These are phyloP conservation scores for Perccottus glenii DNA, from an alignment of 2,113 vertebrate species.

Conservation along the genomic window DNA sequence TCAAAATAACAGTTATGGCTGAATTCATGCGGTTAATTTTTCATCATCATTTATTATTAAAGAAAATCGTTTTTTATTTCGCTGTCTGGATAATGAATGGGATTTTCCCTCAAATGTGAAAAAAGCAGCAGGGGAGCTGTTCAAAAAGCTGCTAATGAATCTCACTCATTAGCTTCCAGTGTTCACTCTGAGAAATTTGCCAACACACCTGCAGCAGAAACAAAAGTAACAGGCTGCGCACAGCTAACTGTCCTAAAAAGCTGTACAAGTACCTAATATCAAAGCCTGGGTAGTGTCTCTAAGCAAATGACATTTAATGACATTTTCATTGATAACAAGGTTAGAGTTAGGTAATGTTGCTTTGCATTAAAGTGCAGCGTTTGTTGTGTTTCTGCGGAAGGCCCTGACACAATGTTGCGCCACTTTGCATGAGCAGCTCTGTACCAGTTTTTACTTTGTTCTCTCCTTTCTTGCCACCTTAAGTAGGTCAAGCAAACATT, in stretches of 20 bases:
- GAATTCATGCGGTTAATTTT: constrained; percentile 50
- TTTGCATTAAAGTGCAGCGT: constrained; percentile 9
- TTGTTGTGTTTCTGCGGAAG: constrained; percentile 11
- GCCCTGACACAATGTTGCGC: constrained; percentile 31
- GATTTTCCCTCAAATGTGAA: constrained; percentile 34
- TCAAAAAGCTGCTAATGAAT: constrained; percentile 48
- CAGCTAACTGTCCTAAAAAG: constrained; percentile 9
- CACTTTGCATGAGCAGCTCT: constrained; percentile 25
- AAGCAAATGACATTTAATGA: not conserved
- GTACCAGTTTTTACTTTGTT: constrained; percentile 41
- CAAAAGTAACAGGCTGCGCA: not conserved
- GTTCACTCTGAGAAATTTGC: constrained; percentile 27
- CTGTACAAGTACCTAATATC: constrained; percentile 12
- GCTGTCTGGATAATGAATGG: constrained; percentile 42
- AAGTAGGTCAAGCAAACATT: constrained; percentile 72
- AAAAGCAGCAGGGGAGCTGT: constrained; percentile 29
- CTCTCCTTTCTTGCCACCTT: constrained; percentile 31
- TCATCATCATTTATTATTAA: constrained; percentile 40
- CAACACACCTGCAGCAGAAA: constrained; percentile 17
- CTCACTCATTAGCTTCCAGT: constrained; percentile 18
- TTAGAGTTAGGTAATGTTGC: constrained; percentile 1
- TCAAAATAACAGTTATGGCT: constrained; percentile 31
- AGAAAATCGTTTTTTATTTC: constrained; percentile 29
- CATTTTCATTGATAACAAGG: constrained; percentile 18
- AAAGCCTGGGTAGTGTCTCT: not conserved